Percentiles rank a stretch among this genome's conserved stretches.
Conservation (phyloP, 2,888 invertebrate species). For the Ophion ventricosus region DNA sequence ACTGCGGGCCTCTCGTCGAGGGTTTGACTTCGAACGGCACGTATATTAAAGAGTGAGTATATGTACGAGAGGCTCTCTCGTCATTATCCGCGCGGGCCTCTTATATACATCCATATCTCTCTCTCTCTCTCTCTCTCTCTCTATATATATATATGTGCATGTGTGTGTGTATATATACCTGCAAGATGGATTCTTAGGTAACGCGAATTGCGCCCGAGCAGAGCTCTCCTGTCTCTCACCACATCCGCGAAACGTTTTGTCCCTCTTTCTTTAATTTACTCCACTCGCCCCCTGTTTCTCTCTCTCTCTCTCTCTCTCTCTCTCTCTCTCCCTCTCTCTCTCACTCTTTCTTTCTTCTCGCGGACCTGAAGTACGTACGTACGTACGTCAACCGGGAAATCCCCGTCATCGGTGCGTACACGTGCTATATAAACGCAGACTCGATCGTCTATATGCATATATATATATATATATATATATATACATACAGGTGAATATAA, state of each 20-base stretch:
- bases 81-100: constrained; percentile 18
- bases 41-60: not conserved
- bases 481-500: not conserved
- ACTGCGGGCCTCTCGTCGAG: not conserved
- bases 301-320: constrained; percentile 33
- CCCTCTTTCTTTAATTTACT: constrained; percentile 38
- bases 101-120: not conserved
- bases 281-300: constrained; percentile 8
- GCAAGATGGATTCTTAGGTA: constrained; percentile 77
- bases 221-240: constrained; percentile 42
- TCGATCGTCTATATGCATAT: constrained; percentile 16
- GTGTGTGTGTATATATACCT: constrained; percentile 24
- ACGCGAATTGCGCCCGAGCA: constrained; percentile 72
- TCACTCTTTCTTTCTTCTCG: not conserved
- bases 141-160: not conserved
- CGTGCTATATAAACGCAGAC: constrained; percentile 64
- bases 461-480: not conserved
- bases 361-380: constrained; percentile 41
- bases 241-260: constrained; percentile 62
- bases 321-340: constrained; percentile 19
- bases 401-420: constrained; percentile 59
- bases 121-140: too few relatives aligned
- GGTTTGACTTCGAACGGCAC: not conserved
- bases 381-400: constrained; percentile 43
- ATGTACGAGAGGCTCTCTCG: constrained; percentile 15